Evolutionary conservation across 2,888 invertebrate species (phyloP).

Genomic region (Tridacna crocea): DNA sequence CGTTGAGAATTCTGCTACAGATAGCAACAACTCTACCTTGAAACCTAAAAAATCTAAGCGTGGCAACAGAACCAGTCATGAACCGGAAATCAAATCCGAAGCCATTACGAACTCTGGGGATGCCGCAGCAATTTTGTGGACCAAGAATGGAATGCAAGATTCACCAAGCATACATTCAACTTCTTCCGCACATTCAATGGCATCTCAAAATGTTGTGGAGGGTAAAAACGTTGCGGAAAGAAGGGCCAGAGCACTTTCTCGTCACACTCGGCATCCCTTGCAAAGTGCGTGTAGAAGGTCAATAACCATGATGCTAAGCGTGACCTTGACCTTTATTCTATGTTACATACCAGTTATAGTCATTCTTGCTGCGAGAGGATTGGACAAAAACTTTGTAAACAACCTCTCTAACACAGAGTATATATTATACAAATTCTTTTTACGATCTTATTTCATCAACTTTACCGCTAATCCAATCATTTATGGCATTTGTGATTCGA

Average conservation of each 20-base stretch:
- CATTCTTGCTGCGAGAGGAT: background rate
- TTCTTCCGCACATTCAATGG: background rate
- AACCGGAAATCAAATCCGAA: background rate
- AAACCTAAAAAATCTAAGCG: background rate
- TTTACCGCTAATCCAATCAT: constrained; percentile 16
- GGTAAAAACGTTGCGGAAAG: background rate
- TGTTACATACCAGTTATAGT: constrained; percentile 8
- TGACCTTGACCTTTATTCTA: constrained; percentile 10
- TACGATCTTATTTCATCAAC: constrained; percentile 24
- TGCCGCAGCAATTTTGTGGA: background rate
- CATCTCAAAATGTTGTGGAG: background rate
- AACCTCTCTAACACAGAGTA: constrained; percentile 4
- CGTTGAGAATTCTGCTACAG: background rate
- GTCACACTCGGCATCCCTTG: background rate
- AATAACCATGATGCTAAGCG: constrained; percentile 2
- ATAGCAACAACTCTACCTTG: background rate
- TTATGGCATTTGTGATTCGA: constrained; percentile 12
- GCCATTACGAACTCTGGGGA: background rate
- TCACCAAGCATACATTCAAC: background rate
- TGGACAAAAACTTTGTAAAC: background rate
- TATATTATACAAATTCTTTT: constrained; percentile 12
- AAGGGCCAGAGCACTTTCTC: background rate
- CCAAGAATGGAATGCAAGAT: background rate
- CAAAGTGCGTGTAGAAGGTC: background rate
- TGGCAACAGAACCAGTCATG: background rate